These are phyloP conservation scores for Drosophila pachea DNA, from an alignment of 1,140 invertebrate species.

Conservation along the genomic window DNA sequence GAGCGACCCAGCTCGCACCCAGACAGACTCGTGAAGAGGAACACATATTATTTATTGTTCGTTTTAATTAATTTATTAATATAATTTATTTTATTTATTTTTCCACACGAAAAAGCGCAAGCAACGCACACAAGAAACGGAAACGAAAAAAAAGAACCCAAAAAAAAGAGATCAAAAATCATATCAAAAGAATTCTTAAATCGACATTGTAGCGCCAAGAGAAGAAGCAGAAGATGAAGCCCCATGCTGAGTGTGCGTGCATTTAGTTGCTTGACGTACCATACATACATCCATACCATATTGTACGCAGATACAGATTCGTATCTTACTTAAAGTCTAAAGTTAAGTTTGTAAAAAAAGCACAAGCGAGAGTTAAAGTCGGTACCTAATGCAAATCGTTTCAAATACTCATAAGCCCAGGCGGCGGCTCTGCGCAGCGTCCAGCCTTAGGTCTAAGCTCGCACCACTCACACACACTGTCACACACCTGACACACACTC, in stretches of 20 bases:
- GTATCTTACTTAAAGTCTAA: constrained; percentile 54
- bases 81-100: constrained; percentile 78
- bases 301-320: constrained; percentile 18
- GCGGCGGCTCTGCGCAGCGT: constrained; percentile 36
- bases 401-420: constrained; percentile 66
- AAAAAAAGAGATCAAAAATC: constrained; percentile 27
- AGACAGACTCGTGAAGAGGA: constrained; percentile 61
- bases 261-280: constrained; percentile 49
- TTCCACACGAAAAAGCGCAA: constrained; percentile 52
- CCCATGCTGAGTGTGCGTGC: constrained; percentile 46
- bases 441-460: constrained; percentile 67
- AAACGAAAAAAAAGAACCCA: constrained; percentile 35
- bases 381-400: constrained; percentile 59
- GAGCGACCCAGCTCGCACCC: constrained; percentile 50
- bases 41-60: constrained; percentile 73
- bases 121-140: constrained; percentile 33
- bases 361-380: constrained; percentile 68
- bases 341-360: constrained; percentile 69
- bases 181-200: constrained; percentile 38
- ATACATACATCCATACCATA: constrained; percentile 8
- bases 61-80: constrained; percentile 78
- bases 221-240: constrained; percentile 28
- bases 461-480: constrained; percentile 32
- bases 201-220: constrained; percentile 44
- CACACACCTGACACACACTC: constrained; percentile 26